Evolutionary conservation across 2,113 vertebrate genomes (phyloP), one percentile per base, ranked within the genome.

Genomic region (Phyllostomus discolor): DNA sequence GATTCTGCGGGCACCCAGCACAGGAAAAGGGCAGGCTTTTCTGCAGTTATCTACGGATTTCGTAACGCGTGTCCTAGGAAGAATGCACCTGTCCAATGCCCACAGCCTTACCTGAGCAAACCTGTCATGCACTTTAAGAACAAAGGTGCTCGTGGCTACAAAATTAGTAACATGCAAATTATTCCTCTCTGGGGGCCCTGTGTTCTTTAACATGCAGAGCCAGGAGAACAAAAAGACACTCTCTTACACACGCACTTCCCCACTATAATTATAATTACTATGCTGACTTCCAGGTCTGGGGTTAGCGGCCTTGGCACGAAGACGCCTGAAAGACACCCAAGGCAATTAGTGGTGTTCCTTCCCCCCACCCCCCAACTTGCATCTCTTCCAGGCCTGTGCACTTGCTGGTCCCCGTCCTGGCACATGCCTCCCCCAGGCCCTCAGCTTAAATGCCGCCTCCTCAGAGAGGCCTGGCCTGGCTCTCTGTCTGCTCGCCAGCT

Each of bases 191-290:
- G 22, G 16, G 50, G 38, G 8, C 11, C 67, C n/a, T 38, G 54
- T 69, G 43, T 46, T 94, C 66, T 90, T 90, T 72, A 73, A 90
- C 50, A 76, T 19, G 59, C 17, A 72, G 87, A 93, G 33, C 62
- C 26, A 93, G 43, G 79, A 92, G 52, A 95, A 72, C 15, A 86
- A 64, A 78, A n/a, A 90, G 64, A 95, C 20, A 48, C 17, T 50
- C 14, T 31, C 10, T 33, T 7, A 5, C 62, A 50, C 79, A 62
- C 31, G 17, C 66, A 19, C 31, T 20, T 67, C 31, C 46, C 35
- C 59, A 52, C 73, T 54, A 66, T 92, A 75, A 97, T 92, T 89
- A 81, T 82, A 75, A 81, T 89, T 76, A 94, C 38, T 52, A 46
- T 3, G 43, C 76, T 83, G 64, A 48, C 43, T 80, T 93, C 76